phyloP scores from a whole-genome alignment of 2,888 invertebrate species.

The Neuroscelio doddi region DNA sequence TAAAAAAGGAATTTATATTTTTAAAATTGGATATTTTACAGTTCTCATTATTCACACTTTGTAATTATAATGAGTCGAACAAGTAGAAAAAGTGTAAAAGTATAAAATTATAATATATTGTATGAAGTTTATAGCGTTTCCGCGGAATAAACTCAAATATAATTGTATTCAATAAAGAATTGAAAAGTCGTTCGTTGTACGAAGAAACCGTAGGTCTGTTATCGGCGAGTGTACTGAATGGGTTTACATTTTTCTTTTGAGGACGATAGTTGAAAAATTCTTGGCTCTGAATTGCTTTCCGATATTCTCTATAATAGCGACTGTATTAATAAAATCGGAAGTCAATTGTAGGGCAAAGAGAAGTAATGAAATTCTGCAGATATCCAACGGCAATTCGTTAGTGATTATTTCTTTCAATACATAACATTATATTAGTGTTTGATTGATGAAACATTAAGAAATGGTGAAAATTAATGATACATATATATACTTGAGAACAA shows the following conservation, averaged over 20 bases:
- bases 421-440: too few species aligned
- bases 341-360: not conserved
- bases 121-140: not conserved
- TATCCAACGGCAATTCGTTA: not conserved
- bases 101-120: not conserved
- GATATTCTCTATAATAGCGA: not conserved
- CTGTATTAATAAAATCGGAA: not conserved
- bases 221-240: conserved; percentile 1
- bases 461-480: too few species aligned
- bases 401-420: too few species aligned
- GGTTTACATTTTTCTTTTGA: conserved; percentile 1
- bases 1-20: too few species aligned
- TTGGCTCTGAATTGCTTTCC: not conserved
- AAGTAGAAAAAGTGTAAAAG: too few species aligned
- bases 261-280: not conserved
- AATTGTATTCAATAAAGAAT: conserved; percentile 4
- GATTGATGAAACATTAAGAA: too few species aligned
- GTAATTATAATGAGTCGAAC: too few species aligned
- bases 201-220: not conserved
- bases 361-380: conserved; percentile 1
- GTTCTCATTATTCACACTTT: too few species aligned
- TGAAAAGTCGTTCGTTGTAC: not conserved
- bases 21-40: too few species aligned
- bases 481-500: too few species aligned
- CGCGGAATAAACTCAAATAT: conserved; percentile 1